Percentiles rank a stretch among this genome's conserved stretches.
Evolutionary conservation across 2,888 invertebrate species (phyloP).

Genomic region (Timandra comae): DNA sequence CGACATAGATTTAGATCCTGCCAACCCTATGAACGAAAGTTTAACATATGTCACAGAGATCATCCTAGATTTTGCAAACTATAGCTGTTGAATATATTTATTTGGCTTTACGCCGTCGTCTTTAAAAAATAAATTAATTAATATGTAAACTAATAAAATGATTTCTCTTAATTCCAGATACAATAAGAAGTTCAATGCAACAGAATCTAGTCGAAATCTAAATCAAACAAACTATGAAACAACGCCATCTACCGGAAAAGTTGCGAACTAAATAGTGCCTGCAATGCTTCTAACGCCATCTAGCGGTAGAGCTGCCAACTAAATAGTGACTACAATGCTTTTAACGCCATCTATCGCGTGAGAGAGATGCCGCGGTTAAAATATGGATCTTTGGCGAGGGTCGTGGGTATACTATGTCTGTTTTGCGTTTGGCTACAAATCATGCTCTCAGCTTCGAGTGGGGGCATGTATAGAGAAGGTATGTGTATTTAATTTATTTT

Average conservation of each 20-base stretch:
- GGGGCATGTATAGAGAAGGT: conserved; percentile 57
- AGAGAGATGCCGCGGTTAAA: conserved; percentile 67
- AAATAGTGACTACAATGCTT: conserved; percentile 24
- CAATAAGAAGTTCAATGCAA: too few relatives aligned
- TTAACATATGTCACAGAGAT: too few relatives aligned
- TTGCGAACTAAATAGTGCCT: conserved; percentile 22
- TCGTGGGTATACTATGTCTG: conserved; percentile 55
- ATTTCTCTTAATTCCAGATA: too few relatives aligned
- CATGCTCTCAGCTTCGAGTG: conserved; percentile 55
- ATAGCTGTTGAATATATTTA: too few relatives aligned
- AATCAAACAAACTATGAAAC: conserved; percentile 7
- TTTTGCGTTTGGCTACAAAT: conserved; percentile 69
- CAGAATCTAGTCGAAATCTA: conserved; percentile 4
- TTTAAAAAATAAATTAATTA: too few relatives aligned
- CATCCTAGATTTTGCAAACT: too few relatives aligned
- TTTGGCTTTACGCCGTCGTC: too few relatives aligned
- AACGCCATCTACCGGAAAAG: conserved; percentile 27
- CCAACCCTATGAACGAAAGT: too few relatives aligned
- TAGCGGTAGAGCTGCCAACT: conserved; percentile 22
- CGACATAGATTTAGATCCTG: too few relatives aligned
- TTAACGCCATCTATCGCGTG: conserved; percentile 31
- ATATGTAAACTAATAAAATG: too few relatives aligned
- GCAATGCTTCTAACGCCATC: conserved; percentile 31
- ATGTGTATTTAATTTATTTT: conserved; percentile 11
- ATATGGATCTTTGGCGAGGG: conserved; percentile 60